phyloP scores from a whole-genome alignment of 2,113 vertebrate genomes.

The Orycteropus afer region DNA sequence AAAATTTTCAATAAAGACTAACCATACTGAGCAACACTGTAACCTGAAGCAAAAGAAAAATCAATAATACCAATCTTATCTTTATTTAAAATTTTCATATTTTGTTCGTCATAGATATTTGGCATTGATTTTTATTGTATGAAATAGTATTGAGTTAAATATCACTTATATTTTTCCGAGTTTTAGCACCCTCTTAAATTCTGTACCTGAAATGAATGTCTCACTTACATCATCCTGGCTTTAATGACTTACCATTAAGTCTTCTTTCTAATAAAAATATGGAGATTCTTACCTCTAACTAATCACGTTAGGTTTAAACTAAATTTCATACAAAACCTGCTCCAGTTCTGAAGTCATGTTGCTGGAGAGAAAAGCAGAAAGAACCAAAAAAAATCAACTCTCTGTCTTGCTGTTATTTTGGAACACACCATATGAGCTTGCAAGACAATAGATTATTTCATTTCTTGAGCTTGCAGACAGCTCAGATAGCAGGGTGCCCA shows the following conservation, averaged over 20 bases:
- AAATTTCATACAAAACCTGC: not conserved
- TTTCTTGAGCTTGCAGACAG: constrained; percentile 38
- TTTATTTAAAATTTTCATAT: not conserved
- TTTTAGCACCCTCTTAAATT: not conserved
- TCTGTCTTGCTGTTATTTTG: not conserved
- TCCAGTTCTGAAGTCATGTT: not conserved
- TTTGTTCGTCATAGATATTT: not conserved
- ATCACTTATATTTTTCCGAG: not conserved
- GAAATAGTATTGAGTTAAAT: not conserved
- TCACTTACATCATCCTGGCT: not conserved
- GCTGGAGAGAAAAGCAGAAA: constrained; percentile 39
- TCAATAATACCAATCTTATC: not conserved
- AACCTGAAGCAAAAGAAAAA: not conserved
- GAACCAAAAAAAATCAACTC: not conserved
- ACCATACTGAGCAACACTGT: not conserved
- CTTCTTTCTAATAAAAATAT: not conserved
- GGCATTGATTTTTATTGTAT: not conserved
- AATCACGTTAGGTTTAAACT: not conserved
- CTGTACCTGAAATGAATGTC: not conserved
- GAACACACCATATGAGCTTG: not conserved
- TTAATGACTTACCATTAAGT: not conserved
- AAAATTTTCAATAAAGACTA: not conserved
- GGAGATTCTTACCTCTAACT: not conserved
- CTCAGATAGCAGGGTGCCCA: not conserved
- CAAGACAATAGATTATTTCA: constrained; percentile 34